phyloP scores from a whole-genome alignment of 2,888 invertebrate genomes.

The Eupithecia subfuscata region DNA sequence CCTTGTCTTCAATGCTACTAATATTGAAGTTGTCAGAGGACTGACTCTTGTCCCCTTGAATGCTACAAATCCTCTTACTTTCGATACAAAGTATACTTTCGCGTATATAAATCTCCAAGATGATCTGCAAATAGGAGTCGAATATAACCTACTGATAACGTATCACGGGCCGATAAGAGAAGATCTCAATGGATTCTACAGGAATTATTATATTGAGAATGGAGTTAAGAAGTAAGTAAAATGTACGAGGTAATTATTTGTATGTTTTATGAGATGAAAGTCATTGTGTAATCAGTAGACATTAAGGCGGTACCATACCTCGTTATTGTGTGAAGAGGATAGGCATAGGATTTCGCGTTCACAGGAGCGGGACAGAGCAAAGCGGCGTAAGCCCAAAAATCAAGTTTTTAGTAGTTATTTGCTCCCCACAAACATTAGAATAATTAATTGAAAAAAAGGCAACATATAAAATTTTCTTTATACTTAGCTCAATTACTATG shows the following conservation, averaged over 20 bases:
- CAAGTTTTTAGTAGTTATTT: too few species aligned
- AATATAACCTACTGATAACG: slow-evolving; percentile 77
- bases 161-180: slow-evolving; percentile 83
- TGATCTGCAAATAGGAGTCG: slow-evolving; percentile 61
- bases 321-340: too few species aligned
- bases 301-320: not conserved
- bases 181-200: slow-evolving; percentile 85
- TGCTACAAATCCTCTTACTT: slow-evolving; percentile 57
- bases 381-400: too few species aligned
- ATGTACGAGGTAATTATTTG: not conserved
- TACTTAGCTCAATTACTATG: too few species aligned
- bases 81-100: slow-evolving; percentile 74
- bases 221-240: slow-evolving; percentile 80
- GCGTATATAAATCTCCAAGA: slow-evolving; percentile 72
- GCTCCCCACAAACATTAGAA: too few species aligned
- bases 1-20: slow-evolving; percentile 56
- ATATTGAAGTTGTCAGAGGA: slow-evolving; percentile 59
- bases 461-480: too few species aligned
- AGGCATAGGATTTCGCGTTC: too few species aligned
- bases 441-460: too few species aligned
- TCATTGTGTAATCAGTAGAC: not conserved
- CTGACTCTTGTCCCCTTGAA: slow-evolving; percentile 48
- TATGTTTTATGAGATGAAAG: not conserved
- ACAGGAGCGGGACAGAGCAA: too few species aligned
- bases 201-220: slow-evolving; percentile 81